Percentiles rank a stretch among this genome's conserved stretches.
phyloP scores from a whole-genome alignment of 2,888 invertebrate species.

The Anaspis maculata region DNA sequence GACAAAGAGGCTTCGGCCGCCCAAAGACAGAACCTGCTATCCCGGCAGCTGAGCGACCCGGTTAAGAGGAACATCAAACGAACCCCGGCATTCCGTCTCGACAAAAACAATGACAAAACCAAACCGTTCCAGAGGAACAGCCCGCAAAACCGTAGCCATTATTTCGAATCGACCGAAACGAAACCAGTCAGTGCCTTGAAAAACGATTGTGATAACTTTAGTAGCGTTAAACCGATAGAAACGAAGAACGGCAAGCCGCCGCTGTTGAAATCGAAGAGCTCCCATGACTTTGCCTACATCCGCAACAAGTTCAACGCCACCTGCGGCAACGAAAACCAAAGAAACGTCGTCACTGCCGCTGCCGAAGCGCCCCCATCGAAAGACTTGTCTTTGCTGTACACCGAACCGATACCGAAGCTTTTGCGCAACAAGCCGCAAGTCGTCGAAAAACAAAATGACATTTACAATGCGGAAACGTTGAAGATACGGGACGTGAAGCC shows the following conservation, averaged over 20 bases:
- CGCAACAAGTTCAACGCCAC: constrained; percentile 33
- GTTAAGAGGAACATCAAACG: constrained; percentile 45
- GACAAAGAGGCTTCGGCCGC: no score
- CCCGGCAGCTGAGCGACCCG: constrained; percentile 41
- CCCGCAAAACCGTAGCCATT: constrained; percentile 21
- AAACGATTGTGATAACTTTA: constrained; percentile 26
- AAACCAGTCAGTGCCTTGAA: constrained; percentile 28
- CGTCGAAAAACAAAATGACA: constrained; percentile 12
- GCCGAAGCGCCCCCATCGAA: constrained; percentile 13
- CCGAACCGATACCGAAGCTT: constrained; percentile 36
- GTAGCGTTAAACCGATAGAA: constrained; percentile 1
- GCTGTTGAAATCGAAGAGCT: constrained; percentile 28
- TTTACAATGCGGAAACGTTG: constrained; percentile 29
- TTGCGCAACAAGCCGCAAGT: constrained; percentile 16
- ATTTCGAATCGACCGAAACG: constrained; percentile 30
- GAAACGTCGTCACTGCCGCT: constrained; percentile 8
- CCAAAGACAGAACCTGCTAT: constrained; percentile 17
- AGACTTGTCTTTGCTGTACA: constrained; percentile 29
- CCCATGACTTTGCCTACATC: constrained; percentile 29
- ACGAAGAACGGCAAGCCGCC: constrained; percentile 17
- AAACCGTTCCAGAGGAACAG: constrained; percentile 20
- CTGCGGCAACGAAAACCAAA: constrained; percentile 14
- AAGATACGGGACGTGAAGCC: constrained; percentile 20
- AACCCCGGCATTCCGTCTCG: constrained; percentile 50
- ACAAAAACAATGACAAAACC: no score